These are phyloP conservation scores for Enoplosus armatus DNA, from an alignment of 2,797 vertebrate genomes.

Conservation along the genomic window DNA sequence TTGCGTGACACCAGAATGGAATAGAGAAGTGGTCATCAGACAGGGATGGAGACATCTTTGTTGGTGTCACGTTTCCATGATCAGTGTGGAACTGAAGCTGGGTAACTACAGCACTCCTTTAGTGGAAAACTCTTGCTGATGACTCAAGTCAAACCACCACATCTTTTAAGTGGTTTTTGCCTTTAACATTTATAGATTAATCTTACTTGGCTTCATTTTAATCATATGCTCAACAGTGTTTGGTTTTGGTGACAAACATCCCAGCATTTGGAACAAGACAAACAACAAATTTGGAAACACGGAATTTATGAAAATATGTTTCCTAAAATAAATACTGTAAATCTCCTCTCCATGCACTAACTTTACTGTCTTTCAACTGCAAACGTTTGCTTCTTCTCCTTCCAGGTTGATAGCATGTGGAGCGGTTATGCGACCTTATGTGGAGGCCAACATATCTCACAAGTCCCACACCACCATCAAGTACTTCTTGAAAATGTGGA, in stretches of 20 bases:
- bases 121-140: slow-evolving; percentile 14
- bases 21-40: slow-evolving; percentile 54
- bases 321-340: not conserved
- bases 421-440: slow-evolving; percentile 94
- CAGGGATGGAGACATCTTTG: slow-evolving; percentile 1
- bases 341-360: not conserved
- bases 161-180: not conserved
- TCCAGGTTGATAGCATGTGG: slow-evolving; percentile 94
- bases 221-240: not conserved
- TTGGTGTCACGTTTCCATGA: slow-evolving; percentile 8
- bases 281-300: not conserved
- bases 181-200: not conserved
- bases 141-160: not conserved
- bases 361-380: not conserved
- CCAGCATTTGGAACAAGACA: not conserved
- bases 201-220: not conserved
- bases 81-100: slow-evolving; percentile 4
- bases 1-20: slow-evolving; percentile 21
- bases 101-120: not conserved
- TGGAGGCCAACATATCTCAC: slow-evolving; percentile 99
- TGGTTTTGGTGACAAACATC: not conserved
- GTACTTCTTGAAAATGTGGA: slow-evolving; percentile 99
- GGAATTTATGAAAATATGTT: not conserved
- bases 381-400: not conserved
- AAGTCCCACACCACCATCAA: slow-evolving; percentile 99